Percentiles rank a stretch among this genome's conserved stretches.
phyloP scores from a whole-genome alignment of 2,113 vertebrate species.

The Struthidea cinerea region DNA sequence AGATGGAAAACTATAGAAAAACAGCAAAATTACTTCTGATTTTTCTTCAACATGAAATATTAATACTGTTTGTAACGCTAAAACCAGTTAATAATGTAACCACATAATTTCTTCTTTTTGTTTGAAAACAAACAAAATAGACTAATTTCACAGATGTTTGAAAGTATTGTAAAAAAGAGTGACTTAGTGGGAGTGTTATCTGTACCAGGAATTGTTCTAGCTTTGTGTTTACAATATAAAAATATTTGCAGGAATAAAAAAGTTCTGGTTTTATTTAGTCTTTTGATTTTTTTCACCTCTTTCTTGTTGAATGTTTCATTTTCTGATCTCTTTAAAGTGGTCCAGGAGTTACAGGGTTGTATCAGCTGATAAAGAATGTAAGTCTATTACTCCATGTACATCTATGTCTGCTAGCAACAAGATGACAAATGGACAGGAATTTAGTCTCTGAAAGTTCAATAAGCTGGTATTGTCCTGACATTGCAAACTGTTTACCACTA shows the following conservation, averaged over 20 bases:
- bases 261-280: not conserved
- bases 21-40: not conserved
- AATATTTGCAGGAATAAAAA: not conserved
- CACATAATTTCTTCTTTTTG: not conserved
- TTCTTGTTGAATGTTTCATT: not conserved
- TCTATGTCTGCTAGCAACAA: conserved; percentile 46
- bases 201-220: not conserved
- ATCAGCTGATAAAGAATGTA: conserved; percentile 51
- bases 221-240: not conserved
- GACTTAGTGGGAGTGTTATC: not conserved
- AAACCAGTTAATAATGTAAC: not conserved
- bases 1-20: not conserved
- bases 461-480: conserved; percentile 66
- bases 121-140: not conserved
- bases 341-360: not conserved
- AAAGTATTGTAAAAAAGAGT: not conserved
- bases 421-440: conserved; percentile 70
- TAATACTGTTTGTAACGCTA: not conserved
- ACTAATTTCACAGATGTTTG: not conserved
- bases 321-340: not conserved
- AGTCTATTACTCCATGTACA: conserved; percentile 26
- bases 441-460: conserved; percentile 66
- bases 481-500: conserved; percentile 65
- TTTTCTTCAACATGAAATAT: not conserved
- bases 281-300: not conserved